These are phyloP conservation scores for Ophiodon elongatus DNA, from an alignment of 2,113 vertebrate genomes.

Conservation along the genomic window DNA sequence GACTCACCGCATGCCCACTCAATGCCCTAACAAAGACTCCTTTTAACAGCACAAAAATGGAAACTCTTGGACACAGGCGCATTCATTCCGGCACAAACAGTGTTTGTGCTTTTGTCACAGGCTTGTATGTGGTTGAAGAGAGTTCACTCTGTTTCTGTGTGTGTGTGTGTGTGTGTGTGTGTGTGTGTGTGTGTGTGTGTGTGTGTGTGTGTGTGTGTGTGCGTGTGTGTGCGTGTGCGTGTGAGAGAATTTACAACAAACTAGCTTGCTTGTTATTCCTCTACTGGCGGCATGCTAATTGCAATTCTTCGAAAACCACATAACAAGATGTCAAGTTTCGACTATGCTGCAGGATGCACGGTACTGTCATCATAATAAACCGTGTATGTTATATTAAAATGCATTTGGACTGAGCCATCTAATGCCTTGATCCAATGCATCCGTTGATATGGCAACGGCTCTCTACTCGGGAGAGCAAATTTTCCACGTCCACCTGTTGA, in stretches of 20 bases:
- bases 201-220: background rate
- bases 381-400: conserved; percentile 25
- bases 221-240: background rate
- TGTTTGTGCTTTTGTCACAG: conserved; percentile 33
- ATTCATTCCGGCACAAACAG: conserved; percentile 45
- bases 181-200: conserved; percentile 14
- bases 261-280: background rate
- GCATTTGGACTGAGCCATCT: conserved; percentile 23
- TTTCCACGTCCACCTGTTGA: conserved; percentile 62
- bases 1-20: conserved; percentile 59
- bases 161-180: conserved; percentile 11
- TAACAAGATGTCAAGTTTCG: conserved; percentile 37
- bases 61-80: conserved; percentile 32
- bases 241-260: conserved; percentile 11
- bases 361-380: background rate
- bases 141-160: background rate
- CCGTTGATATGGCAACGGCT: conserved; percentile 70
- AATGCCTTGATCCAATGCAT: conserved; percentile 38
- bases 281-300: background rate
- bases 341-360: background rate
- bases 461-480: conserved; percentile 27
- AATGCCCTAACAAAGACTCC: conserved; percentile 49
- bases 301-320: conserved; percentile 29
- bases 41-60: conserved; percentile 54
- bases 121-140: conserved; percentile 9